Evolutionary conservation across 1,140 invertebrate genomes (phyloP).

Genomic region (Venturia canescens): DNA sequence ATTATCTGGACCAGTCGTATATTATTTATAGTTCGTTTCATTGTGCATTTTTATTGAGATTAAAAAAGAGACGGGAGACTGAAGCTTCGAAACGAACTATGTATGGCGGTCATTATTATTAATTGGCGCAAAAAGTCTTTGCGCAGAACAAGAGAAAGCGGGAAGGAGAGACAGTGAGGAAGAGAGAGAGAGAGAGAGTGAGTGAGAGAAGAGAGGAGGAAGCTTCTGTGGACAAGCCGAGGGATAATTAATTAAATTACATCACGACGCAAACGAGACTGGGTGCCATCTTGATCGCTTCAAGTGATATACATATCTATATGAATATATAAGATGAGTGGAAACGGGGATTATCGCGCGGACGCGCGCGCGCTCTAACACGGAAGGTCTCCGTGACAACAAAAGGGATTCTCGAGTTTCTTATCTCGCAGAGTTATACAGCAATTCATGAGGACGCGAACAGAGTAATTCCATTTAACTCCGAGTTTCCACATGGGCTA

Average conservation of each 20-base stretch:
- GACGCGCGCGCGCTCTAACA: neutral
- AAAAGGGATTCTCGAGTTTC: constrained; percentile 24
- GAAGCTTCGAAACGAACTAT: neutral
- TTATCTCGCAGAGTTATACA: constrained; percentile 21
- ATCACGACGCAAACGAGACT: constrained; percentile 24
- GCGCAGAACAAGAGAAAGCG: neutral
- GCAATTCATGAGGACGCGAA: constrained; percentile 9
- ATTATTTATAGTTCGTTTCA: neutral
- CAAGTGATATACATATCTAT: neutral
- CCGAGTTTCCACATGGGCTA: neutral
- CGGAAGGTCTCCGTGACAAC: constrained; percentile 4
- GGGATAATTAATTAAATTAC: constrained; percentile 23
- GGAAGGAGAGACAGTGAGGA: neutral
- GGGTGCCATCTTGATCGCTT: neutral
- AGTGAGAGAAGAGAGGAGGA: neutral
- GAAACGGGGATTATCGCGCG: constrained; percentile 1
- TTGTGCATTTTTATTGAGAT: constrained; percentile 5
- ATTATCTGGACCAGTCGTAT: too few relatives aligned
- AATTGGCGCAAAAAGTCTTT: constrained; percentile 10
- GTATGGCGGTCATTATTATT: constrained; percentile 21
- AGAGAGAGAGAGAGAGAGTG: constrained; percentile 1
- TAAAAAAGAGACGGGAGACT: neutral
- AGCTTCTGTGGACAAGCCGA: neutral
- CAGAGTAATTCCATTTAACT: constrained; percentile 22
- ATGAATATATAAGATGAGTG: neutral